Evolutionary conservation across 2,113 vertebrate genomes (phyloP).

Genomic region (Chlorodrepanis virens): DNA sequence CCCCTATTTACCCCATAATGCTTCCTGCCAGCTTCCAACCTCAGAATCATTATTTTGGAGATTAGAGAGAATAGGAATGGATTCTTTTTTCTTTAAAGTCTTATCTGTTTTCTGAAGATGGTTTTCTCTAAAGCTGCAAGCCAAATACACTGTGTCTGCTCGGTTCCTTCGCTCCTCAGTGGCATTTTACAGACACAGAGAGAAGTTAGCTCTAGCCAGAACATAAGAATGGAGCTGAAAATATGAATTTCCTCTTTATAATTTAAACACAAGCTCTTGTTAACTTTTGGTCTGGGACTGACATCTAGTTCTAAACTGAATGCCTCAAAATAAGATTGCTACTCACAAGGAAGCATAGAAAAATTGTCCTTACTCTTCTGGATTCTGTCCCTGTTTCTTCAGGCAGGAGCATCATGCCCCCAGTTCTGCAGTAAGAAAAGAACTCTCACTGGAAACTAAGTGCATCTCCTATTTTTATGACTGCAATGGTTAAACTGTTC

Average conservation of each 20-base stretch:
- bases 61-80: neutral
- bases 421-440: neutral
- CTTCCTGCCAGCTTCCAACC: neutral
- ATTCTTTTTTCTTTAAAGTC: neutral
- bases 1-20: neutral
- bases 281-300: neutral
- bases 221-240: neutral
- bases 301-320: neutral
- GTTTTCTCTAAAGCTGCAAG: neutral
- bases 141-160: neutral
- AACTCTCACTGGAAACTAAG: neutral
- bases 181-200: neutral
- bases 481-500: neutral
- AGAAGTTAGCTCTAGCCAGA: neutral
- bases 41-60: neutral
- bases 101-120: neutral
- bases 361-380: neutral
- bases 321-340: neutral
- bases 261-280: neutral
- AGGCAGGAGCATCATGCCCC: neutral
- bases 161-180: neutral
- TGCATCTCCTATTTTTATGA: neutral
- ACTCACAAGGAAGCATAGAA: neutral
- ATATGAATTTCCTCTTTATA: neutral
- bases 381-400: neutral